Base-by-base conservation (phyloP, 2,113 vertebrate species). In the Brachyistius frenatus region DNA sequence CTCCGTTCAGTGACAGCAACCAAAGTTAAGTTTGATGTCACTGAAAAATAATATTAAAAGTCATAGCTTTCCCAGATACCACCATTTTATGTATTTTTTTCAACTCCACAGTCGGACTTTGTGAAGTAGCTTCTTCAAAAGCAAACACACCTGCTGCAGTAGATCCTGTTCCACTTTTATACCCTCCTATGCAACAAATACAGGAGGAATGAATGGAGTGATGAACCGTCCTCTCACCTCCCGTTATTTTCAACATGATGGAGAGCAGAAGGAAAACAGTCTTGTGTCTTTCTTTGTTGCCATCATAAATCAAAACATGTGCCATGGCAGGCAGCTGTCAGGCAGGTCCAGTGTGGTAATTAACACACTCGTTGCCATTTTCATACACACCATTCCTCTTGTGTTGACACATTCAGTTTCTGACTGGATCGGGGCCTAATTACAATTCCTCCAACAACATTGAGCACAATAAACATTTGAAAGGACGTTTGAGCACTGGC, bases 301-400 rank as follows among this genome's bases (percentile, higher is more conserved):
- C 10, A 66, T 55, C 78, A 85, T 91, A 85, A 91, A 91, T 91
- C 89, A 88, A 65, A 73, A 62, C 50, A 9, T 3, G 61, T 13
- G 69, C 50, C 71, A 9, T 15, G 62, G 68, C n/a, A 60, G 44
- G 76, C 57, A 66, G 78, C 87, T 82, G 86, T 77, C 79, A 83
- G 36, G 14, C 54, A 35, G 69, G 80, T 86, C 81, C 57, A 5
- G 62, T 15, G 64, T 37, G 10, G 81, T 84, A 88, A 92, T 92
- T 88, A 92, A 89, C 73, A 80, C 81, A 67, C 73, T 78, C 72
- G 66, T 83, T n/a, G 32, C 33, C 4, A 41, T 46, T 80, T 63
- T 55, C 71, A 66, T 65, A 55, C 62, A 39, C 66, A 41, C 56
- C 46, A 56, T 50, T 54, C 52, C 55, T 69, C 60, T 78, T 66